Base-by-base conservation (phyloP, 2,888 invertebrate genomes). In the Dynastes maya region DNA sequence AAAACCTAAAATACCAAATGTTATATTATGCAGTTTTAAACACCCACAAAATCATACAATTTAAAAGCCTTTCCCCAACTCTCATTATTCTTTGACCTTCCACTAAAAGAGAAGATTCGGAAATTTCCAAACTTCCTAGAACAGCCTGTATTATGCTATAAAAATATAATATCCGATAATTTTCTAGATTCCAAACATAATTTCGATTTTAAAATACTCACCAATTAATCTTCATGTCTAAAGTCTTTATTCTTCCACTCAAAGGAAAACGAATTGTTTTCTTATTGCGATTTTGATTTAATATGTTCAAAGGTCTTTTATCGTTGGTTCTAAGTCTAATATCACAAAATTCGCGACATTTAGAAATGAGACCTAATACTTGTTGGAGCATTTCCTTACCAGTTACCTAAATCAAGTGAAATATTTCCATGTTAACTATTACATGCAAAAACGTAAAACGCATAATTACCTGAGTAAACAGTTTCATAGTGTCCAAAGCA, bases 201-300 rank as follows among this genome's bases (percentile, higher is more conserved):
- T 5, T 11, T 71, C 6, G 29, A 11, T 32, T 16, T 49, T 49
- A 51, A 22, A 27, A 63, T 58, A 82, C 87, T 90, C 90, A 94
- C 94, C 94, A 94, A 85, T 93, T 94, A n/a, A 95, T 90, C 88
- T 96, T 96, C 93, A 94, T 94, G 83, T 93, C 92, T 74, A 91
- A 88, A 0, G 92, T 93, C 85, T 90, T 93, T 64, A 96, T 93
- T 87, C 91, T 93, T 64, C 95, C 95, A 81, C 91, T 90, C 86
- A 95, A 90, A 0, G 94, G 93, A 87, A 91, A 95, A 8, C 95
- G 90, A 79, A 95, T 93, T 0, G 92, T 91, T 77, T 89, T 85
- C 79, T 87, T 88, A 68, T 88, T 86, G 83, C 91, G 91, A 84
- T 91, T 92, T 83, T 92, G 92, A 86, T 95, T 95, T 3, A 96